A percentile compares a stretch with the other conserved stretches of the same genome.
Conservation (phyloP, 2,888 invertebrate species). For the Eucriotettix oculatus region DNA sequence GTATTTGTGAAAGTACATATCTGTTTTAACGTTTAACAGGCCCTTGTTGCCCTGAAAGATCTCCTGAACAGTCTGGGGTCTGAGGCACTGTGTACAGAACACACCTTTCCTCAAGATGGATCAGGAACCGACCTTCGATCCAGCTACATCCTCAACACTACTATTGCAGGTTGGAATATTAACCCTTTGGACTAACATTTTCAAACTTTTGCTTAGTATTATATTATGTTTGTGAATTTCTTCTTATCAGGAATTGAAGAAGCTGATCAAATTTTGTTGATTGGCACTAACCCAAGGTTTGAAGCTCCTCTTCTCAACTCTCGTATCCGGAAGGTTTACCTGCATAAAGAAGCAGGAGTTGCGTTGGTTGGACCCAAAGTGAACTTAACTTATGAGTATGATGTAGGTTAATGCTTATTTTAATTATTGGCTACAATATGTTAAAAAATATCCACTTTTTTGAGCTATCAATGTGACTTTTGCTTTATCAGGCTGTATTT, state of each 20-base stretch:
- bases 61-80: conserved; percentile 73
- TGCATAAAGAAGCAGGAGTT: conserved; percentile 79
- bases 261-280: conserved; percentile 77
- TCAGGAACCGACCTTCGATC: conserved; percentile 76
- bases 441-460: not conserved
- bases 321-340: conserved; percentile 82
- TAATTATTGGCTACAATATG: not conserved
- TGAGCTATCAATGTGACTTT: too few relatives aligned
- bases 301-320: conserved; percentile 95
- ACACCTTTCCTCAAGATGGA: conserved; percentile 66
- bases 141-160: conserved; percentile 82
- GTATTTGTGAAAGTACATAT: too few relatives aligned
- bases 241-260: conserved; percentile 62
- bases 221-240: too few relatives aligned
- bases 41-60: conserved; percentile 84
- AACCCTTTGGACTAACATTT: too few relatives aligned
- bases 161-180: conserved; percentile 47
- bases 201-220: too few relatives aligned
- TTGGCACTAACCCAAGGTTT: conserved; percentile 93
- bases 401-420: conserved; percentile 28
- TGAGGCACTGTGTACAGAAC: conserved; percentile 79
- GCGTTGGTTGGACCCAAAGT: conserved; percentile 81
- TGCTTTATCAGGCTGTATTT: too few relatives aligned
- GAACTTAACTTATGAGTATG: conserved; percentile 84
- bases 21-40: conserved; percentile 17